Percentiles rank a stretch among this genome's conserved stretches.
phyloP scores from a whole-genome alignment of 2,797 vertebrate species.

The Pitangus sulphuratus region DNA sequence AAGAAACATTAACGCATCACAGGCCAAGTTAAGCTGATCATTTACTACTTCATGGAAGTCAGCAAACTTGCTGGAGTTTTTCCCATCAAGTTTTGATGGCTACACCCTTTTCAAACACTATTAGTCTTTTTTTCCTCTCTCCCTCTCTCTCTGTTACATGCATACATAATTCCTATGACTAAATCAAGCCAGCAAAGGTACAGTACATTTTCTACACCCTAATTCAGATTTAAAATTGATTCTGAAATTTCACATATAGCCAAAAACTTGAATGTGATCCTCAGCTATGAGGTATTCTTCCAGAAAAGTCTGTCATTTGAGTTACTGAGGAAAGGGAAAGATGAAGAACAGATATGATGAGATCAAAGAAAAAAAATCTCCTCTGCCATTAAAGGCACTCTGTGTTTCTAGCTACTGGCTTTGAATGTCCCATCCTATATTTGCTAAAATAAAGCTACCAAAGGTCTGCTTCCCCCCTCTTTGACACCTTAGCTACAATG shows the following conservation, averaged over 20 bases:
- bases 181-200: not conserved
- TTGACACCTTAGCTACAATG: not conserved
- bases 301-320: not conserved
- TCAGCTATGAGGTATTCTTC: not conserved
- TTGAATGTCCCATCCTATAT: not conserved
- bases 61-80: not conserved
- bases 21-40: not conserved
- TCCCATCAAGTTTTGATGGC: not conserved
- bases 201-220: not conserved
- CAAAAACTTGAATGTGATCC: not conserved
- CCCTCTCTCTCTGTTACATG: not conserved
- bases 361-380: not conserved
- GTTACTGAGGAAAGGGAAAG: not conserved
- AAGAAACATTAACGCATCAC: not conserved
- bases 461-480: not conserved
- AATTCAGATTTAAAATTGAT: not conserved
- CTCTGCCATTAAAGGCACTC: not conserved
- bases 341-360: not conserved
- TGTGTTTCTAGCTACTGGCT: not conserved
- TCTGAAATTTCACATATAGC: not conserved
- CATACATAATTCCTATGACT: not conserved
- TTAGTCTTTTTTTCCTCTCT: not conserved
- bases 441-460: not conserved
- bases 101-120: not conserved
- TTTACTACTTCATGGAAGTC: not conserved